Evolutionary conservation across 2,113 vertebrate genomes (phyloP), one percentile per base, ranked within the genome.

Genomic region (Trematocara variabile): DNA sequence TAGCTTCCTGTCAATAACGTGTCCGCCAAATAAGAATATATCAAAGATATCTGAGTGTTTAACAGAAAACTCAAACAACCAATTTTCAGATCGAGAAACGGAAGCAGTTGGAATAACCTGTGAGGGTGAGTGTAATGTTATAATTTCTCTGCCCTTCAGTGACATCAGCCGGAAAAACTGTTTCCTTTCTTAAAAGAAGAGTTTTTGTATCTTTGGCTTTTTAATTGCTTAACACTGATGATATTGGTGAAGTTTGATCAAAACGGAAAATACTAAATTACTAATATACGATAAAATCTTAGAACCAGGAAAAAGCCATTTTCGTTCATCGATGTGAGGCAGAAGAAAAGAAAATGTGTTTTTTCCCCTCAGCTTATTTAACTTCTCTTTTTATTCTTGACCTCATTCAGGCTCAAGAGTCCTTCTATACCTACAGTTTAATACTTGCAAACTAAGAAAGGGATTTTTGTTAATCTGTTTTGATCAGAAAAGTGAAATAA

Each of bases 51-150:
- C 28, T 28, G 28, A 28, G 1, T 93, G 92, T 18, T 3, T 30
- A 1, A 3, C 2, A 4, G 6, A 13, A 46, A 46, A 46, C 1
- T 22, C 52, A 12, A 54, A 12, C 9, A 20, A 9, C 8, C 52
- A 11, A 54, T 11, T 12, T 3, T 8, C 0, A 0, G 18, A n/a
- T 25, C 2, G 0, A 2, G 6, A 77, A 5, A 1, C 0, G 2
- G 6, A 33, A 0, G 10, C 22, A 1, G 3, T 73, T 2, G 56
- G 30, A 16, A 88, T 96, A 33, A 90, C 50, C 52, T 96, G 96
- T 55, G 1, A 88, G 6, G 30, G 95, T 96, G 82, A 90, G 91
- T 54, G 13, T 68, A 2, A 3, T 18, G 7, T 7, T 53, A 3
- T 46, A 7, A 16, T n/a, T 52, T 52, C 3, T 53, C 50, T 53